Conservation (phyloP, 2,797 vertebrate genomes). For the Varecia variegata region DNA sequence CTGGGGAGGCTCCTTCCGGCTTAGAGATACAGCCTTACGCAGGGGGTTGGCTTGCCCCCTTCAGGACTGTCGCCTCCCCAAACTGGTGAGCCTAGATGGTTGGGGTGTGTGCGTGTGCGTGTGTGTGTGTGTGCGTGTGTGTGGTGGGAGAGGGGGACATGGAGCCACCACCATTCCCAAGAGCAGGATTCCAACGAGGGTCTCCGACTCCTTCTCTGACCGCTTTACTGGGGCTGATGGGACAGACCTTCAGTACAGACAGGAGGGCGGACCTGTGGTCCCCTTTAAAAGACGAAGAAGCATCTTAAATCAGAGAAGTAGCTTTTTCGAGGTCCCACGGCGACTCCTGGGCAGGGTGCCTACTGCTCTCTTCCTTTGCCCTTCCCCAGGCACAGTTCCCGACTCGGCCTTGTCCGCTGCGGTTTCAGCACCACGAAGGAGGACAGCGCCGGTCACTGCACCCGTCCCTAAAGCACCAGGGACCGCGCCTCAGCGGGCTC, state of each 20-base stretch:
- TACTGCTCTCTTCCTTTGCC: background rate
- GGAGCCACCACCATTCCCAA: background rate
- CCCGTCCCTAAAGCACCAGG: background rate
- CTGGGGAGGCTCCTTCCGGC: background rate
- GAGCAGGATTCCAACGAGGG: background rate
- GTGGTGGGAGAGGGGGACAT: background rate
- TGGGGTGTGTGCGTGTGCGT: background rate
- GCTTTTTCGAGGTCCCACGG: background rate
- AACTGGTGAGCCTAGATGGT: background rate
- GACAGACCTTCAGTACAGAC: background rate
- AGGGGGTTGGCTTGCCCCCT: slow-evolving; percentile 48
- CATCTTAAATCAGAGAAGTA: background rate
- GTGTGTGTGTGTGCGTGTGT: background rate
- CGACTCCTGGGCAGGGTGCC: background rate
- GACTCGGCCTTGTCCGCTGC: background rate
- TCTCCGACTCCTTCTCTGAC: background rate
- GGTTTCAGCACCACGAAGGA: background rate
- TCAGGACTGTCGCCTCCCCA: slow-evolving; percentile 11
- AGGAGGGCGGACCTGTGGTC: background rate
- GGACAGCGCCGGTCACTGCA: background rate
- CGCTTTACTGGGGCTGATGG: background rate
- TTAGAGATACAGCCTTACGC: background rate
- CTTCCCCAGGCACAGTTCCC: background rate
- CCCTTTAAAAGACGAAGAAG: background rate
- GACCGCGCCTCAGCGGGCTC: background rate